Base-by-base conservation (phyloP, 2,797 vertebrate genomes). In the Zalophus californianus region DNA sequence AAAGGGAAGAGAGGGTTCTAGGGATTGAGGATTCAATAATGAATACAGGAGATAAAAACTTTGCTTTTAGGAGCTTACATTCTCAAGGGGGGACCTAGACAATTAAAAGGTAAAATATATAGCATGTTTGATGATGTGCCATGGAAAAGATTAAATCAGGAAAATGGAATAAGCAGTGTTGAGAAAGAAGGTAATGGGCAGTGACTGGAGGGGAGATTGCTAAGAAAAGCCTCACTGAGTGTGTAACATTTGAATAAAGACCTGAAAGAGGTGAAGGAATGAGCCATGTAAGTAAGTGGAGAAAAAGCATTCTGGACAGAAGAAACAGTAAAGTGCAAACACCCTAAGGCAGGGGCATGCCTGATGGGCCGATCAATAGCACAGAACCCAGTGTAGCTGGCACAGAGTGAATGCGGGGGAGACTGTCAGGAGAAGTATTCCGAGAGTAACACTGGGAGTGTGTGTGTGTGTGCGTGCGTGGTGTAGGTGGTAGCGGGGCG, bases 51-150 rank as follows among this genome's bases (percentile, higher is more conserved):
- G 52, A 68, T 54, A 70, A 44, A 75, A 58, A 38, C 8, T 32
- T 92, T 90, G 83, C 23, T 86, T 80, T 52, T 35, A 83, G 44
- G 44, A 93, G 66, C 48, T 95, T 72, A 64, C 14, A 66, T 86
- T 89, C 21, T 95, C 29, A 58, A 86, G 62, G 75, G n/a, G 27
- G 21, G 38, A 29, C 27, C 13, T 54, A 73, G 27, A 83, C 21
- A 78, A 70, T 75, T 77, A 91, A 93, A 82, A 78, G 38, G 29
- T 7, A 84, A 90, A 94, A 64, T 58, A 44, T 29, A 14, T 1
- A 80, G 52, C 3, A 11, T 86, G 7, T 52, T 83, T 90, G 56
- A 75, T 48, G 25, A 18, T n/a, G 32, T 21, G 15, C 12, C 56
- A 38, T 56, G 41, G 13, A 78, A 82, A 70, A 75, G 35, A 93